Evolutionary conservation across 2,888 invertebrate species (phyloP), one percentile per base, ranked within the genome.

Genomic region (Drosophila macrospina): DNA sequence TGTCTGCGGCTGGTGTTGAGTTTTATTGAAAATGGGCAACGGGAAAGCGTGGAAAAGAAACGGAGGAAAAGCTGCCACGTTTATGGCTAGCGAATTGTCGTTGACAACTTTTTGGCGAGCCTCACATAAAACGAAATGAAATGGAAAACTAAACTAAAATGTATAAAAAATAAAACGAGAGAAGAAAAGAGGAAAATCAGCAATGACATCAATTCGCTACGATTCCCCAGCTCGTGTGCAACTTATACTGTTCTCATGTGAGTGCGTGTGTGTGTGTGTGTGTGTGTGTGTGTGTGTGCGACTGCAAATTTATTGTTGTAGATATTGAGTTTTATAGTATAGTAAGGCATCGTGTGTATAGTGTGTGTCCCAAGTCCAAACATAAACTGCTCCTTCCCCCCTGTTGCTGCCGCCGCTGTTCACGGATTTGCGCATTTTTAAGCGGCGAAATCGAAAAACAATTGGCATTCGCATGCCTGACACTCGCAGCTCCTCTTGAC

Each of bases 301-400:
- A 48, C 68, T 71, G 67, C 71, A 71, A 89, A 90, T 90, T 89
- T 89, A 89, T 90, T 75, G 90, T 76, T 82, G 73, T 74, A 82
- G 90, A 90, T 90, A 89, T 89, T 90, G 89, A 87, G 86, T 87
- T 90, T 90, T 89, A 89, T 88, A 76, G 87, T 34, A 11, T 75
- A 47, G 72, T 57, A 72, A 20, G n/a, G n/a, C n/a, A n/a, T n/a
- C n/a, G n/a, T n/a, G n/a, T n/a, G n/a, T n/a, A n/a, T n/a, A n/a
- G n/a, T n/a, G n/a, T 28, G 28, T 6, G 54, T 52, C 52, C 54
- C 67, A 72, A 67, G 74, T 69, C 66, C 68, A 44, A 47, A 51
- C 61, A 55, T 52, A 41, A 52, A 48, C 61, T 57, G 26, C 42
- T 34, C 0, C 30, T 15, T 20, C 0, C 0, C 13, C 55, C 37